phyloP scores from a whole-genome alignment of 2,888 invertebrate species.

The Calliphora vomitoria region DNA sequence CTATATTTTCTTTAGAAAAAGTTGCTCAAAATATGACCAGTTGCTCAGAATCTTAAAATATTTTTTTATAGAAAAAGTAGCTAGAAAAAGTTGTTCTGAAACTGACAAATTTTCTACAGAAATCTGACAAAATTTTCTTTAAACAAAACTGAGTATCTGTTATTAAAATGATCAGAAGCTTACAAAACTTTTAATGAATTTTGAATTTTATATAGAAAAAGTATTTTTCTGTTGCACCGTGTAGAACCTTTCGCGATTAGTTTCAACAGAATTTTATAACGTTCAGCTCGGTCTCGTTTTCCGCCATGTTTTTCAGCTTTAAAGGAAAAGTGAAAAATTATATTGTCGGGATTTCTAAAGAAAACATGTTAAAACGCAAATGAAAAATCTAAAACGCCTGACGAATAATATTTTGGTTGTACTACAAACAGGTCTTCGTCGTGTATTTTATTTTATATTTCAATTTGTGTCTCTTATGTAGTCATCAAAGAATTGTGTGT shows the following conservation, averaged over 20 bases:
- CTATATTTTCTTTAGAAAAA: not conserved
- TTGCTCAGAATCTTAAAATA: not conserved
- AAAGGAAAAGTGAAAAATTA: not conserved
- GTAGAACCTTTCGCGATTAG: not conserved
- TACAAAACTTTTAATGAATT: not conserved
- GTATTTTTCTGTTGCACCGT: not conserved
- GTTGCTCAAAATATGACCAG: not conserved
- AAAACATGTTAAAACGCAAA: conserved; percentile 30
- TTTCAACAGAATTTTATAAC: not conserved
- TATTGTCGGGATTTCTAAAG: conserved; percentile 2
- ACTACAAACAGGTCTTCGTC: not conserved
- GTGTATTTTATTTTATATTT: conserved; percentile 26
- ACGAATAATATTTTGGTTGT: not conserved
- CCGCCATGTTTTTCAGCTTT: conserved; percentile 10
- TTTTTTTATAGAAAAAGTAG: not conserved
- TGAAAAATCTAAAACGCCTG: conserved; percentile 27
- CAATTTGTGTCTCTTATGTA: conserved; percentile 30
- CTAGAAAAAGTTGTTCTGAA: not conserved
- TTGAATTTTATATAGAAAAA: not conserved
- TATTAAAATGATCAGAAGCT: no score
- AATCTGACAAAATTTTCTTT: no score
- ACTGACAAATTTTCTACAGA: no score
- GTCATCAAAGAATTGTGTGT: conserved; percentile 20
- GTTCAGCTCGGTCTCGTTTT: not conserved
- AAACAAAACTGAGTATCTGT: no score